Percentiles rank a stretch among this genome's conserved stretches.
Evolutionary conservation across 1,140 invertebrate genomes (phyloP).

Genomic region (Cataglyphis hispanica): DNA sequence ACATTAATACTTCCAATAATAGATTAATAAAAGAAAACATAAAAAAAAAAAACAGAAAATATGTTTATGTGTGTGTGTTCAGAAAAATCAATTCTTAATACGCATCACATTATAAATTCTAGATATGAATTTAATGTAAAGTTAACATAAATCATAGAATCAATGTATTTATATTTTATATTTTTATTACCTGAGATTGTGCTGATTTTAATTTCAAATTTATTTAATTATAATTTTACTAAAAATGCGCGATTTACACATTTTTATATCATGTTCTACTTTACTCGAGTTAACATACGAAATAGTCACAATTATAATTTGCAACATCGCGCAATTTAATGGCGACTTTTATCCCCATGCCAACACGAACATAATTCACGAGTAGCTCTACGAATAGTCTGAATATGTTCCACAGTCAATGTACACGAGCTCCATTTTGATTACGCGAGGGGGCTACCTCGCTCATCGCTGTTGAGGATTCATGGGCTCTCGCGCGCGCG

Average conservation of each 20-base stretch:
- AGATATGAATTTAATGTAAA: background rate
- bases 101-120: background rate
- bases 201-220: background rate
- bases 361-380: conserved; percentile 15
- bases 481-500: conserved; percentile 46
- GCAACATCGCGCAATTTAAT: background rate
- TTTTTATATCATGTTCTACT: conserved; percentile 13
- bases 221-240: conserved; percentile 33
- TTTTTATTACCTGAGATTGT: background rate
- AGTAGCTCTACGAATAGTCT: conserved; percentile 28
- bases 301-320: conserved; percentile 18
- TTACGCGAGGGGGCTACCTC: background rate
- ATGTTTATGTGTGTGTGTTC: too few species aligned
- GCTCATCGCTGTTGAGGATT: conserved; percentile 45
- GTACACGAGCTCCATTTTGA: conserved; percentile 54
- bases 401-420: conserved; percentile 60
- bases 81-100: background rate
- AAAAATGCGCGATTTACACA: background rate
- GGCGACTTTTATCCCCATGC: background rate
- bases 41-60: background rate
- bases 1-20: background rate
- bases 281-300: background rate
- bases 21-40: background rate
- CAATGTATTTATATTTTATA: background rate
- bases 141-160: background rate